Base-by-base conservation (phyloP, 2,113 vertebrate genomes). In the Zapornia atra region DNA sequence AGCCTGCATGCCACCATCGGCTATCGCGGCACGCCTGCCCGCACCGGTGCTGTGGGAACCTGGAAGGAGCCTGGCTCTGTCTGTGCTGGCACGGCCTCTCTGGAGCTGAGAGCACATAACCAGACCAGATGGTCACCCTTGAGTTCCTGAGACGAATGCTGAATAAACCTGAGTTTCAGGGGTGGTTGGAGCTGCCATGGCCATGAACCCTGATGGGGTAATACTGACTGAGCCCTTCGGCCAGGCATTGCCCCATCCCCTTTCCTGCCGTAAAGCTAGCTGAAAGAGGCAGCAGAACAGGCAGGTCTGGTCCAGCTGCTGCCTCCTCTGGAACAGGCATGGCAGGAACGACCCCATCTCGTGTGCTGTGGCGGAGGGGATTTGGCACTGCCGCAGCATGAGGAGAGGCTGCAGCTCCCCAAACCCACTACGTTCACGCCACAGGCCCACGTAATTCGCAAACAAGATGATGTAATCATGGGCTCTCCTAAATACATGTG, bases 311-410 rank as follows among this genome's bases (percentile, higher is more conserved):
- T 85, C 69, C 76, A 81, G 64, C 59, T 1, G 0, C 53, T 57
- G 29, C 64, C 54, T 86, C 25, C 33, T 68, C 82, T 72, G 20
- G 6, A 64, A 60, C 0, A 0, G 17, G n/a, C n/a, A 57, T 1
- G 5, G 36, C 71, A 83, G 71, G 80, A 88, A 34, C 19, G 44
- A 80, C 24, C 86, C 44, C 11, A 4, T 64, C 66, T 90, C 53
- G n/a, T 0, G 0, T 61, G 33, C 65, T 71, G 8, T 65, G 5
- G 3, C 0, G 3, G 44, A 68, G 11, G 44, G 44, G 76, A 69
- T 73, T n/a, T 36, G 16, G 33, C 71, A 61, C 40, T 69, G n/a
- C 44, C 69, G 50, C 0, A 2, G 50, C 20, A 42, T 20, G 33
- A 79, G 48, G 22, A 83, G 44, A 77, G 36, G 69, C 46, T 73